Base-by-base conservation (phyloP, 2,888 invertebrate genomes). In the Lydus trimaculatus region DNA sequence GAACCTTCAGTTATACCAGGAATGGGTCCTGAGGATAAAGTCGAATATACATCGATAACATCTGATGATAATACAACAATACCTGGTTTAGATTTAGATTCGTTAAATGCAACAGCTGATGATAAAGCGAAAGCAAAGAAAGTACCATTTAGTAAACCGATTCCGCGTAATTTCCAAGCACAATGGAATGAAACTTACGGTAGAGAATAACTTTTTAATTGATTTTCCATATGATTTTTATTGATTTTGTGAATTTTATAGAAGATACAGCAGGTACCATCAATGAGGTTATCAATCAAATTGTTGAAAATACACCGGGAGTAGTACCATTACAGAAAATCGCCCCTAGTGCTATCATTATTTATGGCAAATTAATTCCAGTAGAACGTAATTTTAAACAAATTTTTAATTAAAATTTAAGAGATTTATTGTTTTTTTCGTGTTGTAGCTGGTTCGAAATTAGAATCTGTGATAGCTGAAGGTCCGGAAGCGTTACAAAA, bases 11-110 rank as follows among this genome's bases (percentile, higher is more conserved):
- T 92, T 28, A 95, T 97, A 82, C 98, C 97, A 72, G 99, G 98
- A 63, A 98, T 99, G 97, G 99, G 98, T n/a, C 94, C 98, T 28
- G 98, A 98, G 85, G 97, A 97, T 82, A 94, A 94, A 83, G 93
- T 97, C 0, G 94, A 94, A 80, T 89, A 91, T 82, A 90, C 90
- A 63, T 87, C 91, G 64, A 93, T 95, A 63, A 94, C 94, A 43
- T 87, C 94, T 59, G 96, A 96, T 84, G 90, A 93, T 79, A 93
- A 93, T 80, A 89, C 82, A 52, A 88, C 91, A 65, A 97, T 97
- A 84, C 97, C 97, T 61, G 96, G 96, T 56, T 86, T 97, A 66
- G 96, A 96, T 85, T 89, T 96, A 79, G 94, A 95, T 81, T 88
- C 90, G 11, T 87, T 88, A 73, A 86, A 87, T 69, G 81, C 87